Conservation (phyloP, 2,888 invertebrate genomes). For the Euplagia quadripunctaria region DNA sequence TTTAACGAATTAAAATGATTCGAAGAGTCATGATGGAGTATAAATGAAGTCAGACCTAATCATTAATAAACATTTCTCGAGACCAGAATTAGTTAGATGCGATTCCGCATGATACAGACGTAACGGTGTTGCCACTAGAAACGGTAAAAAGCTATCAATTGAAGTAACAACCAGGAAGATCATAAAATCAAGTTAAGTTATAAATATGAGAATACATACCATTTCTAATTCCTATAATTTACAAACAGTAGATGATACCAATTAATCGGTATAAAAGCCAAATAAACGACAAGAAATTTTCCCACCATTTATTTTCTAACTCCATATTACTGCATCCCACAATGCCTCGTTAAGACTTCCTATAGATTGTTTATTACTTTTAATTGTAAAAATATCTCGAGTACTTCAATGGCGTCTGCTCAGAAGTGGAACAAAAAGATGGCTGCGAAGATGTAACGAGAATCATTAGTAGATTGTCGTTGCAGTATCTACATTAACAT, state of each 20-base stretch:
- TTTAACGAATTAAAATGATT: neutral
- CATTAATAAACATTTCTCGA: neutral
- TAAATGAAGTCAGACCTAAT: neutral
- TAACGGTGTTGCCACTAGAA: neutral
- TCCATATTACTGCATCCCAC: slow-evolving; percentile 42
- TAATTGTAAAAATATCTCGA: slow-evolving; percentile 44
- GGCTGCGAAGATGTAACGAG: slow-evolving; percentile 44
- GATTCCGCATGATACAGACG: neutral
- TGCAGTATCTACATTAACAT: slow-evolving; percentile 50
- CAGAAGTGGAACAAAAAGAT: slow-evolving; percentile 35
- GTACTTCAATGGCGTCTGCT: slow-evolving; percentile 45
- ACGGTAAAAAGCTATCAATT: neutral
- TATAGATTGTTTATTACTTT: slow-evolving; percentile 39
- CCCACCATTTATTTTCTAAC: slow-evolving; percentile 43
- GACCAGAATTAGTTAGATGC: neutral
- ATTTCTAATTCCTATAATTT: slow-evolving; percentile 23
- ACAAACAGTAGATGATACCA: slow-evolving; percentile 20
- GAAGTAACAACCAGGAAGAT: neutral
- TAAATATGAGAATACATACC: slow-evolving; percentile 29
- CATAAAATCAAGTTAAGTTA: neutral
- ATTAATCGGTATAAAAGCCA: slow-evolving; percentile 22
- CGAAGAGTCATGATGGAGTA: neutral
- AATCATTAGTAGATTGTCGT: slow-evolving; percentile 54
- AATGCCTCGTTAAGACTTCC: slow-evolving; percentile 45
- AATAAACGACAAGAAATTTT: slow-evolving; percentile 30